These are phyloP conservation scores for Halyomorpha halys DNA, from an alignment of 1,140 invertebrate species.

Conservation along the genomic window DNA sequence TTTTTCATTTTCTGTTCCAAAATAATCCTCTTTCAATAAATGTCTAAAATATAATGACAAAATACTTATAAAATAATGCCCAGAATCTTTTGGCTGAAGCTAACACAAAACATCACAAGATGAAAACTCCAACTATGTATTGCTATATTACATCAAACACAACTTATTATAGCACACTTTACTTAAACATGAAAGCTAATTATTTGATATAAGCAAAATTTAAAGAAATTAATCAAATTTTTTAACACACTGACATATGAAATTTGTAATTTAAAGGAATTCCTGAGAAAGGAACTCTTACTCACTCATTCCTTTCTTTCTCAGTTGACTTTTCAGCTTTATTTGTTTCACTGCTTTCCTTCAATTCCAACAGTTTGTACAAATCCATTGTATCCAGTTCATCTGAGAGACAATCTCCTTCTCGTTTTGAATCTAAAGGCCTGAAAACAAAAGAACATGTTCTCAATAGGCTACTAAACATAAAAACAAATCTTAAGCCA, in stretches of 20 bases:
- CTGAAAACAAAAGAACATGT: constrained; percentile 23
- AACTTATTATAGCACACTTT: no score
- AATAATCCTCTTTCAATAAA: constrained; percentile 42
- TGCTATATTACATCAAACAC: no score
- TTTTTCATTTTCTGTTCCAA: constrained; percentile 51
- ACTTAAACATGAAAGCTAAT: no score
- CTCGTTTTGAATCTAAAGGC: constrained; percentile 26
- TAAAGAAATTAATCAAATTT: no score
- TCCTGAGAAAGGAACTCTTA: neutral
- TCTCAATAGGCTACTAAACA: no score
- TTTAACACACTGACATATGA: no score
- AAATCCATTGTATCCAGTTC: constrained; percentile 52
- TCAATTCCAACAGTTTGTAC: constrained; percentile 49
- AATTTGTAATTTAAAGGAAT: neutral
- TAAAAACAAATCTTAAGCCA: no score
- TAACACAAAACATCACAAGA: no score
- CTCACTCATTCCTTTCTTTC: constrained; percentile 22
- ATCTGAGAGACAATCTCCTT: constrained; percentile 34
- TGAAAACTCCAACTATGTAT: no score
- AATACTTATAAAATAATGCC: no score
- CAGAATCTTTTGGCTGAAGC: no score
- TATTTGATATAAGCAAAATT: no score
- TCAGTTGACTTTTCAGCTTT: neutral
- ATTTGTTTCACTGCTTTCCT: constrained; percentile 34
- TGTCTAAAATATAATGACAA: constrained; percentile 21